phyloP scores from a whole-genome alignment of 2,797 vertebrate species.

The Acanthornis magna region DNA sequence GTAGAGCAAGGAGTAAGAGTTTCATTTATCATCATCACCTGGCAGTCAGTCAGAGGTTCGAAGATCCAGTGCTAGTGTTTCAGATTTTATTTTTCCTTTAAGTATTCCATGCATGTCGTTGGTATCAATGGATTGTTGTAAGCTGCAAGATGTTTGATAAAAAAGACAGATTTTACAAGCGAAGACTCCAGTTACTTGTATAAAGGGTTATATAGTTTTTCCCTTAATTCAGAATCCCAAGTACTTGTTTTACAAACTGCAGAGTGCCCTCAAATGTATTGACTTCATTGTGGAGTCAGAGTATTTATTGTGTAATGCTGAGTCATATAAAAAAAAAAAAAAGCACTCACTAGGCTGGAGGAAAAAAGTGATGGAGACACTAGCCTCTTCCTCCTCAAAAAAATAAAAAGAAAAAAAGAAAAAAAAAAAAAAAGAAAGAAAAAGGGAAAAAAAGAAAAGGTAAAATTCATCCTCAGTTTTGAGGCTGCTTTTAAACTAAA shows the following conservation, averaged over 20 bases:
- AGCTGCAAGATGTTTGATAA: not conserved
- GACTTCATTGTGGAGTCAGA: conserved; percentile 6
- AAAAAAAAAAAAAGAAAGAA: not conserved
- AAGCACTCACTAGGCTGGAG: not conserved
- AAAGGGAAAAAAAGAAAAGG: not conserved
- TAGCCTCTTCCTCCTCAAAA: not conserved
- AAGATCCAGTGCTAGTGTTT: not conserved
- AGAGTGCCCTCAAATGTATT: conserved; percentile 2
- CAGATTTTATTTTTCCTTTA: not conserved
- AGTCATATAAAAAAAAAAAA: not conserved
- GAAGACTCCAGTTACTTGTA: not conserved
- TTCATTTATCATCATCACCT: not conserved
- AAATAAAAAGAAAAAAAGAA: not conserved
- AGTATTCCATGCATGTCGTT: not conserved
- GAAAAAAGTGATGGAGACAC: not conserved
- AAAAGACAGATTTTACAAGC: conserved; percentile 22
- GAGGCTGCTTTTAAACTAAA: not conserved
- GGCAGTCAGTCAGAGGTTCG: not conserved
- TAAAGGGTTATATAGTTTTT: not conserved
- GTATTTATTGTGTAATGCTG: conserved; percentile 30
- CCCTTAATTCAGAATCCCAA: not conserved
- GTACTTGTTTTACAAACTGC: conserved; percentile 35
- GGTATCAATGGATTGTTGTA: not conserved
- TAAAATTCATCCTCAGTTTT: not conserved
- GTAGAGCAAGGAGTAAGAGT: not conserved